Evolutionary conservation across 1,140 invertebrate species (phyloP), one percentile per base, ranked within the genome.

Genomic region (Cephus cinctus): DNA sequence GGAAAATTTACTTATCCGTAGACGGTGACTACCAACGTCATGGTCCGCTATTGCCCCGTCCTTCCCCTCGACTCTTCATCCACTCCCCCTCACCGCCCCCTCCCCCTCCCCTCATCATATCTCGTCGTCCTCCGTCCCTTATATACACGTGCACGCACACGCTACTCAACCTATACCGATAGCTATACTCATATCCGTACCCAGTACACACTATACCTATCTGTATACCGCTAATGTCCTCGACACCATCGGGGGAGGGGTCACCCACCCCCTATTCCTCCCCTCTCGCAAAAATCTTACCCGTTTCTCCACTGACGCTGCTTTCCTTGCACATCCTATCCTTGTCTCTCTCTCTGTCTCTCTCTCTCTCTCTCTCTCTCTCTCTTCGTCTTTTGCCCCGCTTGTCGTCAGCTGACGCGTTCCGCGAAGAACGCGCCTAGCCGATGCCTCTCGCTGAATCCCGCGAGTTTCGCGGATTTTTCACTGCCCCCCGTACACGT

Each of bases 391-490:
- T 39, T 36, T 45, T 20, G 42, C 43, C 42, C 34, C 30, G 12
- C n/a, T 38, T 6, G 25, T 27, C 25, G 25, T 27, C 25, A n/a
- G n/a, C 25, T 27, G n/a, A 47, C 39, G 34, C 35, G 14, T 38
- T 30, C 19, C 45, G 22, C 45, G 45, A 39, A 36, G 36, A 23
- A 11, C 35, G 18, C n/a, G n/a, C n/a, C n/a, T n/a, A n/a, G n/a
- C 43, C 12, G n/a, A n/a, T 38, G 32, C 16, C 54, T 50, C 56
- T 22, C 47, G 41, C 30, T 35, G 34, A n/a, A 32, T 14, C 19
- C 14, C 22, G 43, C 44, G 36, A 40, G 20, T 31, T 41, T 57
- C 45, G 56, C 25, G 25, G 25, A 27, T 27, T 27, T 27, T 27
- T 27, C 25, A 27, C 6, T 27, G n/a, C 25, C 25, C 25, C n/a